Base-by-base conservation (phyloP, 2,797 vertebrate genomes). In the Eulemur coronatus region DNA sequence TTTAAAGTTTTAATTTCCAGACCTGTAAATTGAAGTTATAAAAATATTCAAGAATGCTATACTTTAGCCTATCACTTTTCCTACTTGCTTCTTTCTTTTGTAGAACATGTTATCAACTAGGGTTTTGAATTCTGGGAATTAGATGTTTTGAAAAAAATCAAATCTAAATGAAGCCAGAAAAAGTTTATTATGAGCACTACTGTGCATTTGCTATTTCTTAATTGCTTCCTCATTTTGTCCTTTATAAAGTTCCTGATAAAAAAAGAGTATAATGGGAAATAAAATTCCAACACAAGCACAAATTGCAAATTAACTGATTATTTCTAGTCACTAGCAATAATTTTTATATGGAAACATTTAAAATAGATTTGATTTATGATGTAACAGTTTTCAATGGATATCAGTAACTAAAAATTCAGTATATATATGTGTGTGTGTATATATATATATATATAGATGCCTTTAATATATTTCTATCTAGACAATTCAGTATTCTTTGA, bases 401-500 rank as follows among this genome's bases (percentile, higher is more conserved):
- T 35, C 13, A 96, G 33, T 57, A 69, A 46, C 35, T 38, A 43
- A 92, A 97, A 78, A 85, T 2, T 30, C 18, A 78, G 30, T 0
- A 95, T 59, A 26, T 93, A 2, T 3, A 26, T 22, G 69, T 0
- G 95, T 65, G 22, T 92, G 1, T 69, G 46, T 73, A 96, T 55
- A 22, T 55, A 24, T 5, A 41, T 41, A 41, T 41, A 41, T 92
- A 2, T 70, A 48, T 75, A 96, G 20, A 3, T 95, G 30, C 85
- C 1, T 70, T 38, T 89, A 33, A n/a, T 65, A 95, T 35, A 52
- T 69, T 93, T 85, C 26, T 93, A 15, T 17, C 15, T 33, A 97
- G 67, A 96, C 93, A 80, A 94, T 59, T 95, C 10, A 96, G 6
- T 87, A 95, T 33, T 61, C 46, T 12, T 78, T 4, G 43, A 61